Percentiles rank a stretch among this genome's conserved stretches.
These are phyloP conservation scores for Bos javanicus DNA, from an alignment of 2,113 vertebrate genomes.

Conservation along the genomic window DNA sequence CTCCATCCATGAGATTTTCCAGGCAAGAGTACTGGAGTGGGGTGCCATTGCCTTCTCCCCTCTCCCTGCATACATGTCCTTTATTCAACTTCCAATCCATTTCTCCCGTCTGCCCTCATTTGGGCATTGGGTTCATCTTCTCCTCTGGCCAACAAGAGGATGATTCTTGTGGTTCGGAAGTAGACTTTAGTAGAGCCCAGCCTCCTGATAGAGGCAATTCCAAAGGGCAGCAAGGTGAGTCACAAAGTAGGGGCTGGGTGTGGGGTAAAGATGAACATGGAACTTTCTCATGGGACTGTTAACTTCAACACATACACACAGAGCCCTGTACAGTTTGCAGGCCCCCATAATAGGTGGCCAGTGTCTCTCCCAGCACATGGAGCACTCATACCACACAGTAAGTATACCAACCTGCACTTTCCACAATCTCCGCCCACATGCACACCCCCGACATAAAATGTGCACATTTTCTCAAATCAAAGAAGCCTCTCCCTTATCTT, in stretches of 20 bases:
- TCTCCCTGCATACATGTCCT: not conserved
- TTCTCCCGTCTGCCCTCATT: not conserved
- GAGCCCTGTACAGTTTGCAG: not conserved
- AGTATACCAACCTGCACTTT: not conserved
- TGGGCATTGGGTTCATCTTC: not conserved
- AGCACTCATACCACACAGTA: not conserved
- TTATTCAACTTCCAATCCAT: not conserved
- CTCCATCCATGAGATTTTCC: too few relatives aligned
- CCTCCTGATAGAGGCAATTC: not conserved
- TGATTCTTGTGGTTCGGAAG: not conserved
- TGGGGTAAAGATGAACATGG: not conserved
- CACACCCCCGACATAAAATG: not conserved
- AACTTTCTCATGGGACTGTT: not conserved
- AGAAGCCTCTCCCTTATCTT: not conserved
- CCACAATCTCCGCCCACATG: rapidly evolving
- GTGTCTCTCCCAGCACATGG: not conserved
- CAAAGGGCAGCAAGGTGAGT: not conserved
- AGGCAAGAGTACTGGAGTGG: too few relatives aligned
- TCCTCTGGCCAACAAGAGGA: not conserved
- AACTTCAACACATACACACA: not conserved
- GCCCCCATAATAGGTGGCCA: not conserved
- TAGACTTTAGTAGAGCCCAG: not conserved
- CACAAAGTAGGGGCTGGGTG: not conserved
- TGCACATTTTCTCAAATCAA: not conserved
- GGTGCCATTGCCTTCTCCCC: too few relatives aligned